Evolutionary conservation across 2,888 invertebrate species (phyloP).

Genomic region (Epinotia bilunana): DNA sequence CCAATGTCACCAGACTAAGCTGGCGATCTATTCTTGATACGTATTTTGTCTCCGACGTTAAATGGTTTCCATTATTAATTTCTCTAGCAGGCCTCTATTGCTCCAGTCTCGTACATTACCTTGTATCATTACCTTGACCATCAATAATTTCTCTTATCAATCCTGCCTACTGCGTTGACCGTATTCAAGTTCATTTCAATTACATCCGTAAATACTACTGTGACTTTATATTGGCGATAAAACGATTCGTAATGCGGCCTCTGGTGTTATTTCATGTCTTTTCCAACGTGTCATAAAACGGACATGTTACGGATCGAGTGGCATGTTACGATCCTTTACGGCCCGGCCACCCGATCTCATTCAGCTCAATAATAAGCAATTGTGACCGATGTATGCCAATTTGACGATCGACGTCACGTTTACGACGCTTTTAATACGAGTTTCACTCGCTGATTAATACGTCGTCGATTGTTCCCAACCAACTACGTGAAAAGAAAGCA

Average conservation of each 20-base stretch:
- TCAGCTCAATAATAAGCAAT: conserved; percentile 55
- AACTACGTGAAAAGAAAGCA: conserved; percentile 53
- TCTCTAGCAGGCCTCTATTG: not conserved
- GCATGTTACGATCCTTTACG: conserved; percentile 21
- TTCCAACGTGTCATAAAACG: conserved; percentile 15
- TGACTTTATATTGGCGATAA: conserved; percentile 25
- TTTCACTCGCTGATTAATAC: conserved; percentile 41
- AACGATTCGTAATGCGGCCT: conserved; percentile 26
- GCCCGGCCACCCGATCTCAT: conserved; percentile 53
- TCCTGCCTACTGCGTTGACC: not conserved
- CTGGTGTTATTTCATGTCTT: conserved; percentile 30
- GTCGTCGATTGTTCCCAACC: conserved; percentile 36
- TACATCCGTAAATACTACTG: conserved; percentile 19
- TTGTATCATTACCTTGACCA: conserved; percentile 22
- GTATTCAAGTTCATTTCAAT: conserved; percentile 23
- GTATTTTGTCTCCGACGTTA: conserved; percentile 23
- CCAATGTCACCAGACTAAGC: conserved; percentile 40
- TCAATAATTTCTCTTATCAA: conserved; percentile 14
- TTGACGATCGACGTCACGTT: conserved; percentile 35
- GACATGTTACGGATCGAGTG: conserved; percentile 16
- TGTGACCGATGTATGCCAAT: conserved; percentile 30
- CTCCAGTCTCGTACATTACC: not conserved
- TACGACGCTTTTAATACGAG: conserved; percentile 27
- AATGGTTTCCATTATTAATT: conserved; percentile 1
- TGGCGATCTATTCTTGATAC: conserved; percentile 36